A percentile compares a stretch with the other conserved stretches of the same genome.
Conservation (phyloP, 2,888 invertebrate genomes). For the Cheiracanthium punctorium region DNA sequence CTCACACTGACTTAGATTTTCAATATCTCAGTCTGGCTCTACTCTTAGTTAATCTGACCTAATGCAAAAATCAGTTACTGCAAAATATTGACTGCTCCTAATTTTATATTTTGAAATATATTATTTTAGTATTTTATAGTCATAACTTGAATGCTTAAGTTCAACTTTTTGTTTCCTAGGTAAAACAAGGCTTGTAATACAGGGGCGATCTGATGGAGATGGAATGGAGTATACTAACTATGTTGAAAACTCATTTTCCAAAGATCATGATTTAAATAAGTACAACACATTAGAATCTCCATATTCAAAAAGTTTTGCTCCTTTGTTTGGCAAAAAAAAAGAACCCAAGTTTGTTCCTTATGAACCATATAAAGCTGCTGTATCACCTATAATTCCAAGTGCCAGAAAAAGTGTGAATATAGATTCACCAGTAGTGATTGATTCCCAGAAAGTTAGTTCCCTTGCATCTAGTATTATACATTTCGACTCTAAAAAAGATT, state of each 20-base stretch:
- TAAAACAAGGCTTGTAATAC: constrained; percentile 34
- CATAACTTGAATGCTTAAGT: neutral
- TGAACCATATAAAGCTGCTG: constrained; percentile 90
- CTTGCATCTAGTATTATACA: constrained; percentile 41
- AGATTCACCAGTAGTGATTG: neutral
- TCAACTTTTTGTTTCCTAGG: constrained; percentile 15
- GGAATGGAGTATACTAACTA: constrained; percentile 65
- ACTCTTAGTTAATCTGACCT: too few species aligned
- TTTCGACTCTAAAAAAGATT: neutral
- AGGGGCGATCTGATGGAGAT: constrained; percentile 67
- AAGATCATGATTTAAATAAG: neutral
- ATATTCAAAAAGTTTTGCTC: constrained; percentile 31
- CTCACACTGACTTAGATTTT: too few species aligned
- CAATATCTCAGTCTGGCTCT: too few species aligned
- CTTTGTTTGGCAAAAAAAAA: constrained; percentile 73
- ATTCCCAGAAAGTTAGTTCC: constrained; percentile 35
- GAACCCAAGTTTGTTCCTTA: constrained; percentile 91
- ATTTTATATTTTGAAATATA: too few species aligned
- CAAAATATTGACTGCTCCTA: too few species aligned
- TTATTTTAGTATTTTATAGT: too few species aligned
- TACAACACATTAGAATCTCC: neutral
- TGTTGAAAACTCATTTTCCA: neutral
- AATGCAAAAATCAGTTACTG: too few species aligned
- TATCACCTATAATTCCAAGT: constrained; percentile 83
- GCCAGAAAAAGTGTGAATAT: constrained; percentile 24